Base-by-base conservation (phyloP, 2,797 vertebrate genomes). In the Lepus oiostolus region DNA sequence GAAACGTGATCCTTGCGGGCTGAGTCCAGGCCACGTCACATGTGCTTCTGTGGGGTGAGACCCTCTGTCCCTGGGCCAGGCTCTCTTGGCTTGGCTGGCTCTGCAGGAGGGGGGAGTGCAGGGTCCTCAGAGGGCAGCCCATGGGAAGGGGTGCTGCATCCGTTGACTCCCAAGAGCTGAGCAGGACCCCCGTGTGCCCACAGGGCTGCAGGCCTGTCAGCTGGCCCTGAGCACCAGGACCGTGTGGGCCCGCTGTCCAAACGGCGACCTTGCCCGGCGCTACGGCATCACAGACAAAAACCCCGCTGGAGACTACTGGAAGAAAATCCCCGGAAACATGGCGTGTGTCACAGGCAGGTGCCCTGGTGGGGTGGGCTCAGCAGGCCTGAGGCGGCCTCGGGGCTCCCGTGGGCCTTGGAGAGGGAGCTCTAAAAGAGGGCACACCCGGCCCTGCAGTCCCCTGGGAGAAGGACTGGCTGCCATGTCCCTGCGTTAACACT, bases 271-370 rank as follows among this genome's bases (percentile, higher is more conserved):
- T 6, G 99, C 99, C 70, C 99, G 99, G 6, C 99, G 99, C 0
- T 99, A 99, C 0, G 99, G 99, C 4, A 54, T 99, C 97, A 99
- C 99, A 0, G 99, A 99, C 91, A 99, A 99, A 93, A 99, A 99
- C 95, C 98, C 99, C 0, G 99, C 99, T 0, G 99, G 99, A 84
- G 99, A 99, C 91, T 99, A 99, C 98, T 99, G 99, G 99, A 99
- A 99, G 97, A 99, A 99, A 96, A 99, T 99, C 71, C 99, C 99
- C 0, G 99, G 99, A 17, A 98, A 95, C 0, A 98, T 98, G 90
- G 97, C 98, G 4, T 99, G 99, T 96, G 97, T 99, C 83, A 99
- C 99, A 97, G 99, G 99, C 98, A 95, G 98, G 98, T 96, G 85
- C 68, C 7, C 8, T 93, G 76, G 22, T 1, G 0, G 0, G 4